Base-by-base conservation (phyloP, 1,140 invertebrate species). In the Bemisia tabaci region DNA sequence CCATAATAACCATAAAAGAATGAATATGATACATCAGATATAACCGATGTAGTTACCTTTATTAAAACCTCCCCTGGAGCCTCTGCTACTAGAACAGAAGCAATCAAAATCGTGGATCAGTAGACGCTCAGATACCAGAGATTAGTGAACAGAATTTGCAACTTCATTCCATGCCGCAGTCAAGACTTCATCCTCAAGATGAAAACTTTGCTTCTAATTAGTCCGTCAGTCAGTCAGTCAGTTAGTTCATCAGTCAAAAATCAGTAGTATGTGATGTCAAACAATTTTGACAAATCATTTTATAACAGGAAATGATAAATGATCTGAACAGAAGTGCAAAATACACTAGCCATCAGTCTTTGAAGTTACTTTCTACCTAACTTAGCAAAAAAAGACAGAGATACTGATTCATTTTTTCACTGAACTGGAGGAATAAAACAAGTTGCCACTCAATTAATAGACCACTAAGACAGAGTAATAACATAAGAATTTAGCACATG, bases 21-120 rank as follows among this genome's bases (percentile, higher is more conserved):
- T 65, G 68, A 65, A 69, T 69, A 65, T 67, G 60, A 66, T 39
- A 64, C 68, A 67, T 48, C 63, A 67, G 63, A 67, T 64, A 63
- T 22, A 60, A 59, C 60, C 63, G 61, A 62, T 66, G 63, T 66
- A 69, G 65, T 71, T 71, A 71, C 70, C 70, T 71, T 71, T 71
- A 62, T 69, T 71, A 71, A 67, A 71, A 71, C 70, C 70, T 67
- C 70, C 70, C 62, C 68, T 69, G 65, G 68, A 48, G 66, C 58
- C 58, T 65, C 70, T 68, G 61, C 65, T 63, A 59, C 70, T 71
- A 71, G 65, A 71, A 71, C 70, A 71, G 68, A 71, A 65, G 65
- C 60, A 68, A 68, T 61, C 33, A 48, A 48, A 48, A 48, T 48
- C 33, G 33, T 5, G 17, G 33, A 48, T 48, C 33, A 48, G 33